Evolutionary conservation across 23 tunicate species (phyloP).

Genomic region (Ciona savignyi): DNA sequence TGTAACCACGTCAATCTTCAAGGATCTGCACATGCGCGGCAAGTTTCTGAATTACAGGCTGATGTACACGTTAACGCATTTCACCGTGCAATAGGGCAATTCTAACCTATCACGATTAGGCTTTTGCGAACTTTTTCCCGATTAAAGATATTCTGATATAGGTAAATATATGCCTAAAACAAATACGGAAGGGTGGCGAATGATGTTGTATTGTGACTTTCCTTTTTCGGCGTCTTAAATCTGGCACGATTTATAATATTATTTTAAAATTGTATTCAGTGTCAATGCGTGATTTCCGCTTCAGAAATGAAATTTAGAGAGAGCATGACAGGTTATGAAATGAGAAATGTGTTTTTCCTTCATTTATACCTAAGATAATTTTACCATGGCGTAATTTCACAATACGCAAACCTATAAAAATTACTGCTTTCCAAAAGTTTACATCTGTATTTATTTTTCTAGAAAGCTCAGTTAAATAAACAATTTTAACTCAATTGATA

Average conservation of each 20-base stretch:
- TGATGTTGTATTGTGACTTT: neutral
- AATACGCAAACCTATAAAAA: no score
- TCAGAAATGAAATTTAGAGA: neutral
- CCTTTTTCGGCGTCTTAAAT: neutral
- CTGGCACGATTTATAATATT: neutral
- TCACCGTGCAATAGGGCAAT: no score
- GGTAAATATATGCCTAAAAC: neutral
- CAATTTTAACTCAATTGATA: no score
- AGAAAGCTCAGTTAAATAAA: no score
- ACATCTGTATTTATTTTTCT: no score
- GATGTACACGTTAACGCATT: no score
- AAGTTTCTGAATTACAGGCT: no score
- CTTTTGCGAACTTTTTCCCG: neutral
- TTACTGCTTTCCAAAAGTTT: no score
- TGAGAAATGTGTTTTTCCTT: neutral
- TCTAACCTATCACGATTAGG: neutral
- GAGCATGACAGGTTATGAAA: neutral
- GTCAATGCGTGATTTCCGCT: neutral
- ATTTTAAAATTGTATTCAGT: neutral
- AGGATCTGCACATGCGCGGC: no score
- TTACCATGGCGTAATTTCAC: no score
- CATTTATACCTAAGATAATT: neutral
- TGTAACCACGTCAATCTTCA: no score
- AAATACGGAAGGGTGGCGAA: neutral
- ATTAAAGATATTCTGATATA: neutral